Base-by-base conservation (phyloP, 2,888 invertebrate genomes). In the Heliconius hortense region DNA sequence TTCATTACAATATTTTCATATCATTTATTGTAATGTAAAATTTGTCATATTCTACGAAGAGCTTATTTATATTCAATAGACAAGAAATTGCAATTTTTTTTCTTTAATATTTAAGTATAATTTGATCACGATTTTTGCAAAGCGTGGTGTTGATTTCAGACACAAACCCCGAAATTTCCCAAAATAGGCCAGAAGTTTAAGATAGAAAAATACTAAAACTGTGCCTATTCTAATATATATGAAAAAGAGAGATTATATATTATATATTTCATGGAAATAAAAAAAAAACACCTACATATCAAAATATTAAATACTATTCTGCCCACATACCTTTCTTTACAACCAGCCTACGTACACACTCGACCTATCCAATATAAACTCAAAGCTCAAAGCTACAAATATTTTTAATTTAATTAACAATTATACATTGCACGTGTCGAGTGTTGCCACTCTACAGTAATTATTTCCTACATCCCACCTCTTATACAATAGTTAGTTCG, bases 361-460 rank as follows among this genome's bases (percentile, higher is more conserved):
- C 68, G 76, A 76, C 76, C 77, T 26, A 35, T 72, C 69, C 78
- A n/a, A 66, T 69, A 69, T 4, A 68, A 35, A 48, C 39, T 64
- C n/a, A 62, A 56, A 39, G 39, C 71, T 71, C 24, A 60, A 39
- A 71, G 59, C 53, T 62, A 67, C 70, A 53, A 78, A 76, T 79
- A 79, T 80, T 81, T 80, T 80, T 78, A 81, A 80, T 80, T 82
- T 82, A 82, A 82, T 82, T 84, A 82, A 82, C 82, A 83, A 82
- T 82, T 80, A 80, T 77, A 80, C 77, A 81, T 82, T 79, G 80
- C 78, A 83, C 84, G 84, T 83, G 84, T 77, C 75, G 80, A 90
- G 91, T 91, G 90, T 91, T 91, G 88, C 92, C 87, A 90, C 88
- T 89, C 86, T 85, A 87, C 87, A 87, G 86, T 92, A 92, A 92